A percentile compares a stretch with the other conserved stretches of the same genome.
Evolutionary conservation across 1,140 invertebrate genomes (phyloP).

Genomic region (Cardiocondyla obscurior): DNA sequence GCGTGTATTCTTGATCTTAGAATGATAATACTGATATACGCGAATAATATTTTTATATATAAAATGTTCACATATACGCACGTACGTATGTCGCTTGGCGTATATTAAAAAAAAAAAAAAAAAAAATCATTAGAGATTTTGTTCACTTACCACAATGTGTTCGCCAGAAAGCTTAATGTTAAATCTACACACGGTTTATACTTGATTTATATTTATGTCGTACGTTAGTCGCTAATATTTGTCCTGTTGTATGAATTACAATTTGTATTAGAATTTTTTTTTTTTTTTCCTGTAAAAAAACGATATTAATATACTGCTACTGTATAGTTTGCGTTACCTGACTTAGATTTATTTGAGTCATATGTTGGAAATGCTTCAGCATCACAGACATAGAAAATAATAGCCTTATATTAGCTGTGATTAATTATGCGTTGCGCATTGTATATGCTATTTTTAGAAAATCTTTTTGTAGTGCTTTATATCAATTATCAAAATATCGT

Average conservation of each 20-base stretch:
- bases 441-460: constrained; percentile 21
- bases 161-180: constrained; percentile 11
- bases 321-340: not conserved
- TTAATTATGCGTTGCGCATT: constrained; percentile 12
- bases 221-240: not conserved
- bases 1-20: not conserved
- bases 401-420: constrained; percentile 42
- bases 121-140: constrained; percentile 5
- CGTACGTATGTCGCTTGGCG: not conserved
- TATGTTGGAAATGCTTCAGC: not conserved
- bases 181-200: constrained; percentile 6
- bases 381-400: constrained; percentile 22
- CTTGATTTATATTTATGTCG: not conserved
- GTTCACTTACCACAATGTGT: constrained; percentile 6
- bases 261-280: not conserved
- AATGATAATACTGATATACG: not conserved
- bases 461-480: constrained; percentile 23
- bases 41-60: constrained; percentile 19
- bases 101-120: not conserved
- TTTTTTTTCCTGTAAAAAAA: not conserved
- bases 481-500: too few species aligned
- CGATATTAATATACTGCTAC: not conserved
- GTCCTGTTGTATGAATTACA: not conserved
- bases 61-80: constrained; percentile 1
- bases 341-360: constrained; percentile 12